Evolutionary conservation across 2,888 invertebrate species (phyloP), one percentile per base, ranked within the genome.

Genomic region (Prosopocoilus inquinatus): DNA sequence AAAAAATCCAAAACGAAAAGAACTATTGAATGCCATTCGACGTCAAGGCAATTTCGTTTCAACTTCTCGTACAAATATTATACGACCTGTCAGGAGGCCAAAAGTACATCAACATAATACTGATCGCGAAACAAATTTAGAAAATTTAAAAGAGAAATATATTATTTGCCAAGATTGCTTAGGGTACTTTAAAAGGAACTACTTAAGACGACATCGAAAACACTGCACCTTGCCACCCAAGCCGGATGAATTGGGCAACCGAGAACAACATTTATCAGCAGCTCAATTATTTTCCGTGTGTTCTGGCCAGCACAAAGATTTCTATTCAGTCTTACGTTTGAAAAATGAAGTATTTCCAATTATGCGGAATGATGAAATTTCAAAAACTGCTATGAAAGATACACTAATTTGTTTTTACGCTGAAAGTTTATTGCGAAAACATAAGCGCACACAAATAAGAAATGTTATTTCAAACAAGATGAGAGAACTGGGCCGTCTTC

Each of bases 381-480:
- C 57, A 9, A 46, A 57, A 51, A 39, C 38, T 36, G 57, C 57
- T 35, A 58, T 59, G 55, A 53, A 44, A 9, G 57, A 54, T 47
- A 32, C 38, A 12, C 50, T 59, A 9, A 60, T 55, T 47, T 53
- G 59, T 46, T 47, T 44, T 45, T 59, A 47, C 39, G 53, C 47
- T 13, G 56, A 56, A 52, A 55, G 48, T 47, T 28, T 53, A 41
- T 44, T 59, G 35, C n/a, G 33, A 43, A 58, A 52, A 43, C 56
- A 57, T 39, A 60, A 63, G 47, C 38, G 52, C 2, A 28, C 28
- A n/a, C 60, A 65, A 57, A 59, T 64, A 11, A 46, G 34, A 53
- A 60, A 41, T 9, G 45, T 50, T 11, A 55, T 62, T n/a, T 64
- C 62, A n/a, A 61, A 62, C 38, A 62, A 62, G 58, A 57, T 62